Percentiles rank a stretch among this genome's conserved stretches.
phyloP scores from a whole-genome alignment of 2,888 invertebrate genomes.

The Cantharis rustica region DNA sequence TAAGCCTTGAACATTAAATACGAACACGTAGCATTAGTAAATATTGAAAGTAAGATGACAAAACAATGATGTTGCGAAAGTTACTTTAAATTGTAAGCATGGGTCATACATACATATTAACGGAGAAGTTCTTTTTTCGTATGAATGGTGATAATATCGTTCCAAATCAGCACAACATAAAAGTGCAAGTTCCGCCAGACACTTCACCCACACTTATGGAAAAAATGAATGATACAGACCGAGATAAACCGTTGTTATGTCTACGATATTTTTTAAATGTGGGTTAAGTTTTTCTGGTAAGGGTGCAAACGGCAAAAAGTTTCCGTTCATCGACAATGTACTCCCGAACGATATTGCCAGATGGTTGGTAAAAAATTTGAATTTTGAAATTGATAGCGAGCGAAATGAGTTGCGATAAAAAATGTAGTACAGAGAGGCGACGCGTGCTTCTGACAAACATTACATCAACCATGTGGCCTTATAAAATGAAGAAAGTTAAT shows the following conservation, averaged over 20 bases:
- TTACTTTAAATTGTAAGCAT: not conserved
- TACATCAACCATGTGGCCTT: slow-evolving; percentile 15
- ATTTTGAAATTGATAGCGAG: not conserved
- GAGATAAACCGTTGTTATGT: not conserved
- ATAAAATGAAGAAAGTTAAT: slow-evolving; percentile 16
- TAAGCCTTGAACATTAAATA: slow-evolving; percentile 2
- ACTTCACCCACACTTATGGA: not conserved
- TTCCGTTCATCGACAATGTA: not conserved
- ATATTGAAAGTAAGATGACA: slow-evolving; percentile 3
- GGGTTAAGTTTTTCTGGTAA: not conserved
- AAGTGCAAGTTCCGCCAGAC: not conserved
- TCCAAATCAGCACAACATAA: not conserved
- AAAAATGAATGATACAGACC: not conserved
- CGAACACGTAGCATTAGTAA: slow-evolving; percentile 3
- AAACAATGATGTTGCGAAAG: slow-evolving; percentile 2
- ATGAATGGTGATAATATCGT: not conserved
- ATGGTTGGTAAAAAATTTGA: not conserved
- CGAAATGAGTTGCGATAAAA: not conserved
- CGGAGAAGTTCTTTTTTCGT: not conserved
- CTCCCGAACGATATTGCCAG: not conserved
- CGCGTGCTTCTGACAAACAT: slow-evolving; percentile 11
- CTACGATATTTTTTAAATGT: not conserved
- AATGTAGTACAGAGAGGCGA: slow-evolving; percentile 1
- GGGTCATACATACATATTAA: not conserved
- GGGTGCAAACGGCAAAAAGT: not conserved